Conservation (phyloP, 2,797 vertebrate genomes). For the Enteromius unitaeniatus region DNA sequence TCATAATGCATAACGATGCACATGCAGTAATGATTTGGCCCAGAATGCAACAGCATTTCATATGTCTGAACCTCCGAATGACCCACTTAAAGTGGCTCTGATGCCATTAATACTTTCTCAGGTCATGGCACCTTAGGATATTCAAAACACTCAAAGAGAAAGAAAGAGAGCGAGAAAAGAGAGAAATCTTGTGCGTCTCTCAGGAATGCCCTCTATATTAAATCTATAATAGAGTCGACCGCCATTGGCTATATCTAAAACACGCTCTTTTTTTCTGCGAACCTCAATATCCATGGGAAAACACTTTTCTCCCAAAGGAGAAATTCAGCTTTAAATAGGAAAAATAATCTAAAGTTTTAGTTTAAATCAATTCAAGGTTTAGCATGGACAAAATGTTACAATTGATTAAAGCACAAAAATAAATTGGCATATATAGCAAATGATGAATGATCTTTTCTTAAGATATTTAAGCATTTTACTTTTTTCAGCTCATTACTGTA, state of each 20-base stretch:
- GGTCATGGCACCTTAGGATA: slow-evolving; percentile 52
- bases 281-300: slow-evolving; percentile 16
- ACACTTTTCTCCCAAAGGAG: slow-evolving; percentile 18
- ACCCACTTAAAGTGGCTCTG: slow-evolving; percentile 46
- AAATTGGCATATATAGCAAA: background rate
- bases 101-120: slow-evolving; percentile 52
- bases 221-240: slow-evolving; percentile 44
- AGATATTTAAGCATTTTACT: background rate
- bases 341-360: slow-evolving; percentile 13
- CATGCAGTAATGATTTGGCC: slow-evolving; percentile 5
- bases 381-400: background rate
- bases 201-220: slow-evolving; percentile 48
- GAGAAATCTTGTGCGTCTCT: slow-evolving; percentile 43
- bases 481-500: background rate
- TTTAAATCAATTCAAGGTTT: background rate
- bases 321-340: slow-evolving; percentile 20
- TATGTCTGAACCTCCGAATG: slow-evolving; percentile 26
- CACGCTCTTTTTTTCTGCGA: slow-evolving; percentile 16
- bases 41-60: slow-evolving; percentile 21
- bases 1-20: slow-evolving; percentile 4
- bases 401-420: background rate
- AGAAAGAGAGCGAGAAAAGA: slow-evolving; percentile 30
- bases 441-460: background rate
- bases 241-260: slow-evolving; percentile 48
- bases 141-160: slow-evolving; percentile 48